Evolutionary conservation across 2,113 vertebrate genomes (phyloP), one percentile per base, ranked within the genome.

Genomic region (Patagioenas fasciata): DNA sequence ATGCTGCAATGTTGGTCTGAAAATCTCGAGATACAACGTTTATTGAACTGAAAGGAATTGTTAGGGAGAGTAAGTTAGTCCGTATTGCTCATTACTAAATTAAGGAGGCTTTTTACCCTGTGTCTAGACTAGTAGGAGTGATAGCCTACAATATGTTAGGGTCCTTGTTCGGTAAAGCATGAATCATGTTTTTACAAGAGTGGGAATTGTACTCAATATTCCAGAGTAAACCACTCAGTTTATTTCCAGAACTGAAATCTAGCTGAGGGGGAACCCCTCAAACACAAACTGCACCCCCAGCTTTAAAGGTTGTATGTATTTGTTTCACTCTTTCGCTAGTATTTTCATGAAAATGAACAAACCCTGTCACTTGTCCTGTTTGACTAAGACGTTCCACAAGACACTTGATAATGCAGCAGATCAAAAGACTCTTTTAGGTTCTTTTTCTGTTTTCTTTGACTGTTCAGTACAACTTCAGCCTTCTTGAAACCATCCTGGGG

Each of bases 51-150:
- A 65, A 34, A 83, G 10, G 29, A 58, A 28, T 25, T 66, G 23
- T 3, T 91, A 58, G 32, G 47, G n/a, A 80, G 31, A 42, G 18
- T 73, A 50, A 54, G 10, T 80, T 60, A 40, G 19, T 40, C 3
- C 0, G 0, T 60, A 31, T 50, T 2, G 3, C 28, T 77, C 15
- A 1, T 61, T 60, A 56, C 18, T 50, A 47, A 78, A 50, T 60
- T 48, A 69, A 58, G 5, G 4, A 31, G 5, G 2, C 3, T 61
- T 88, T 85, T 77, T 77, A 61, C 8, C 20, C 16, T 70, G 3
- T 80, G 18, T 16, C 60, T 85, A 5, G 24, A 11, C 19, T 56
- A 31, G 31, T 56, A 65, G 40, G 26, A 34, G 10, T 3, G 3
- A 23, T 88, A 72, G 44, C 32, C 9, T 29, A 5, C 32, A 23